Base-by-base conservation (phyloP, 2,888 invertebrate genomes). In the Melipona bicolor region DNA sequence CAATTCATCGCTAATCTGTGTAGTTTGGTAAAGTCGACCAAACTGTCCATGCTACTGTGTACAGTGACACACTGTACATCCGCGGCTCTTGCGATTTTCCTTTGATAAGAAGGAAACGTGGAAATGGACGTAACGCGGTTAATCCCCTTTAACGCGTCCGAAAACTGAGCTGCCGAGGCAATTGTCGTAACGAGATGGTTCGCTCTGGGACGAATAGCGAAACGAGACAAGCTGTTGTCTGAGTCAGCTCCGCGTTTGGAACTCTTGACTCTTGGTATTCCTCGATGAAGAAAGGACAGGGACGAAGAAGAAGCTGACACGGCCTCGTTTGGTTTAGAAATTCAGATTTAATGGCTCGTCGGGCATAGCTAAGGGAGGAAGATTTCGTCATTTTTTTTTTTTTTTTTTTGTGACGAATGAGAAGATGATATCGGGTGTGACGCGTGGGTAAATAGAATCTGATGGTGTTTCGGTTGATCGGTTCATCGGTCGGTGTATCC, bases 101-200 rank as follows among this genome's bases (percentile, higher is more conserved):
- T 54, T 32, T 24, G 6, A 9, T 24, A 24, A 59, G 36, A n/a
- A n/a, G 17, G 17, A 13, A 36, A 32, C 36, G 36, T 43, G 4
- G n/a, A n/a, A 43, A 9, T 9, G 9, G 56, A 70, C 43, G 9
- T 19, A 17, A 17, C 27, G 27, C 24, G 27, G 27, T 3, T 56
- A 43, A 43, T 9, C 36, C 6, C 9, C 9, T 43, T 43, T 9
- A 43, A 43, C 9, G 9, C 9, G 43, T 56, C 11, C 73, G 62
- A 36, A 52, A 21, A 59, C 24, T 27, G 78, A 79, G 85, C 88
- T 89, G 89, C 80, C 87, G 83, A 87, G 89, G 90, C 91, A 92
- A 92, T 92, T 92, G 92, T 91, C 84, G 86, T 90, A 90, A 90
- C 90, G 91, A 91, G 84, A 68, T 81, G 89, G 89, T 88, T 88